Percentiles rank a stretch among this genome's conserved stretches.
Evolutionary conservation across 2,888 invertebrate genomes (phyloP).

Genomic region (Sarcophaga subvicina): DNA sequence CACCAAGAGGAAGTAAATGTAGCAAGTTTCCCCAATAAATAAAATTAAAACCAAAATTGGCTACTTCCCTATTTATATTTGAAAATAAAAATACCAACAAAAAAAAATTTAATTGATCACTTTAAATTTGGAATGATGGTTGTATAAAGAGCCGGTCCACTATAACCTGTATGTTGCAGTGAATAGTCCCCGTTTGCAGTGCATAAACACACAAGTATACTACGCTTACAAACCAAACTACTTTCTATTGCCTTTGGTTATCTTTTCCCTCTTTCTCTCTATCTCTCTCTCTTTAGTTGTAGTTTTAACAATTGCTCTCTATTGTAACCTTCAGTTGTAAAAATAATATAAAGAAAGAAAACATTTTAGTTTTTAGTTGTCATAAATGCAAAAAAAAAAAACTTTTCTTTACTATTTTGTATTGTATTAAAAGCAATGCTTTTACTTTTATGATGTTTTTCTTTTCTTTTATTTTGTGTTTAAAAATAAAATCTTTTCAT

Average conservation of each 20-base stretch:
- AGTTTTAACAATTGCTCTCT: background rate
- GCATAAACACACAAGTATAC: background rate
- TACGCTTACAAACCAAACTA: constrained; percentile 6
- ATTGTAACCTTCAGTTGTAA: constrained; percentile 38
- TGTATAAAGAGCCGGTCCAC: background rate
- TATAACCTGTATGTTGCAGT: background rate
- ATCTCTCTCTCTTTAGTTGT: background rate
- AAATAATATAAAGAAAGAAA: background rate
- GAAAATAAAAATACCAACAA: background rate
- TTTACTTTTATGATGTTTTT: constrained; percentile 23
- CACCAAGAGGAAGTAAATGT: constrained; percentile 42
- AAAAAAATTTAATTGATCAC: background rate
- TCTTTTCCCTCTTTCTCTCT: background rate
- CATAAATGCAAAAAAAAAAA: background rate
- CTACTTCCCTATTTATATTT: constrained; percentile 48
- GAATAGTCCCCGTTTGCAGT: background rate
- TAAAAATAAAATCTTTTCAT: too few species aligned
- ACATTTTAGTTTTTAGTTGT: constrained; percentile 4
- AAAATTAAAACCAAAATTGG: constrained; percentile 34
- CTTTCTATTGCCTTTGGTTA: constrained; percentile 45
- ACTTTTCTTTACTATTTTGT: constrained; percentile 26
- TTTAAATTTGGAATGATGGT: background rate
- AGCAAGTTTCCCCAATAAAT: constrained; percentile 2
- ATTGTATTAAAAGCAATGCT: constrained; percentile 31
- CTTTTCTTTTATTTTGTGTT: constrained; percentile 22